Conservation (phyloP, 2,888 invertebrate genomes). For the Diarsia dahlii region DNA sequence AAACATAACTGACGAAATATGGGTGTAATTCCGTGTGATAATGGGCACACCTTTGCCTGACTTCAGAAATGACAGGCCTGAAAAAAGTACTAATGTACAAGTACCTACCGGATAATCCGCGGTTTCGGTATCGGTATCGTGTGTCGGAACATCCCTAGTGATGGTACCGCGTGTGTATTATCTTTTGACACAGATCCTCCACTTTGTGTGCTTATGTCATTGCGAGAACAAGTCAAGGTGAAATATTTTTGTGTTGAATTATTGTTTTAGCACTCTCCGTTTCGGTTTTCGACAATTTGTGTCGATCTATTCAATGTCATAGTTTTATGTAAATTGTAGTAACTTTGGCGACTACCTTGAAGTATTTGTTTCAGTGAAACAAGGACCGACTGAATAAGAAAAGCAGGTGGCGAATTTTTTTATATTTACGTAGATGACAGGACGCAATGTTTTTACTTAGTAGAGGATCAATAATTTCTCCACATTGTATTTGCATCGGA, state of each 20-base stretch:
- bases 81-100: constrained; percentile 15
- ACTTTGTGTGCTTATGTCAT: constrained; percentile 57
- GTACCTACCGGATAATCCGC: constrained; percentile 22
- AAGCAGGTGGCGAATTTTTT: not conserved
- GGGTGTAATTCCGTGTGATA: too few species aligned
- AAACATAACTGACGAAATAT: too few species aligned
- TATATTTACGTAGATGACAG: not conserved
- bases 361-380: not conserved
- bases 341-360: constrained; percentile 17
- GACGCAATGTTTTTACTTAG: not conserved
- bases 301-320: constrained; percentile 25
- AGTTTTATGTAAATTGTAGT: constrained; percentile 3
- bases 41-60: too few species aligned
- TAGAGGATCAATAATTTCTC: not conserved
- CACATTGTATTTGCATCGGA: not conserved
- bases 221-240: constrained; percentile 56
- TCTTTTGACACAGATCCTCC: constrained; percentile 54
- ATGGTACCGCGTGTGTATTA: constrained; percentile 50
- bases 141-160: constrained; percentile 48
- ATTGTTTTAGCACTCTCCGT: constrained; percentile 22
- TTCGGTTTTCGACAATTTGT: constrained; percentile 18
- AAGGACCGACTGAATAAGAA: too few species aligned
- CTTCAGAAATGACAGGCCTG: too few species aligned
- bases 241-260: constrained; percentile 26
- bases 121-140: constrained; percentile 12